A percentile compares a stretch with the other conserved stretches of the same genome.
These are phyloP conservation scores for Phrynocephalus guinanensis DNA, from an alignment of 2,797 vertebrate species.

Conservation along the genomic window DNA sequence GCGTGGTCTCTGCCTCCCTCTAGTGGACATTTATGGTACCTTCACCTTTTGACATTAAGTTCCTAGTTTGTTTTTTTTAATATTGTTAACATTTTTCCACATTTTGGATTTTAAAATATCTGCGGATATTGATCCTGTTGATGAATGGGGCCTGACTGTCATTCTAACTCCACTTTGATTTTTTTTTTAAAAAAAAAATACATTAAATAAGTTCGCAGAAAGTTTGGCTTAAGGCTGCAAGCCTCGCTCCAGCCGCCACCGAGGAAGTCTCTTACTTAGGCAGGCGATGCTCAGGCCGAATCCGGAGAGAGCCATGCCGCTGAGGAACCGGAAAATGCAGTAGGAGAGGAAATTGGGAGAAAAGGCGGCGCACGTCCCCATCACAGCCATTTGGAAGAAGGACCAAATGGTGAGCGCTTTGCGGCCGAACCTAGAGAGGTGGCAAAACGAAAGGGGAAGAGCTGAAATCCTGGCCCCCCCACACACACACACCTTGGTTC, in stretches of 20 bases:
- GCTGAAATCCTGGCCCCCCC: too few relatives aligned
- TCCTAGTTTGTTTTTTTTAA: too few relatives aligned
- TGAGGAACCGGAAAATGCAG: slow-evolving; percentile 84
- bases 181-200: too few relatives aligned
- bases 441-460: neutral
- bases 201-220: neutral
- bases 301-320: slow-evolving; percentile 85
- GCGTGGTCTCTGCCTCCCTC: too few relatives aligned
- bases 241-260: neutral
- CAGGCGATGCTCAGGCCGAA: slow-evolving; percentile 85
- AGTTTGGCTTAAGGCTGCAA: neutral
- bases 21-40: too few relatives aligned
- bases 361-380: slow-evolving; percentile 76
- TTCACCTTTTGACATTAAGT: too few relatives aligned
- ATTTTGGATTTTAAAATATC: too few relatives aligned
- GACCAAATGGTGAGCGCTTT: slow-evolving; percentile 78
- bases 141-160: too few relatives aligned
- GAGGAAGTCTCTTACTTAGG: slow-evolving; percentile 77
- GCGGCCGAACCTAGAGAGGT: slow-evolving; percentile 75
- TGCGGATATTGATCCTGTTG: too few relatives aligned
- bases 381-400: slow-evolving; percentile 77
- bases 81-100: too few relatives aligned
- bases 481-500: too few relatives aligned
- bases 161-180: too few relatives aligned
- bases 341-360: slow-evolving; percentile 81